Evolutionary conservation across 2,888 invertebrate species (phyloP), one percentile per base, ranked within the genome.

Genomic region (Ornithoptera alexandrae): DNA sequence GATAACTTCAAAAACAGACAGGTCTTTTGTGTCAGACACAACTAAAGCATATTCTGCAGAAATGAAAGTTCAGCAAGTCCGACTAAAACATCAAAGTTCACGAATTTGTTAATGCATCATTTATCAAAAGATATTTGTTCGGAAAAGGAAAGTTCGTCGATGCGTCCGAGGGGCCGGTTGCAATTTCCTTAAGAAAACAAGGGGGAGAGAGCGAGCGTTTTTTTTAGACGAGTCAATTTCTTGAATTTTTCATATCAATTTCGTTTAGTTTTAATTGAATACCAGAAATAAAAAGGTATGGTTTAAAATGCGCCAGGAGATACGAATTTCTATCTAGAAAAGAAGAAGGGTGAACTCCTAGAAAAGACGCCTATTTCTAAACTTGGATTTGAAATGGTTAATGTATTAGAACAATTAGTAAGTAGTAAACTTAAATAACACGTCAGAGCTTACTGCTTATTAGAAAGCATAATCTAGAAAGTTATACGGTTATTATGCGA

Each of bases 181-280:
- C 88, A 88, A 89, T 89, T 89, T 85, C 81, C 85, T 82, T 86
- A 77, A 79, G 82, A 90, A 84, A 91, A 90, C 89, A 91, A 88
- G 88, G 89, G 90, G 87, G 61, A 59, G 20, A 60, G 56, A 62
- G 30, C 72, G 71, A 73, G 68, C 73, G 71, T 67, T 67, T 57
- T 22, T 70, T 70, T 70, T 63, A 70, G 56, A 67, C 56, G 42
- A 56, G 30, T 64, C 63, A 30, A 30, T 30, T 64, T 46, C 62
- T 62, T 62, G 58, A 53, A 60, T 50, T 50, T 50, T 50, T 15
- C 50, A 17, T 5, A 50, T 50, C 50, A 50, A 50, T 50, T 50
- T 50, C 12, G 17, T 15, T 50, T 17, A 1, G 2, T 18, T 15
- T 18, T 50, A 50, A 50, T 50, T 12, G 50, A 50, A 50, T 18